phyloP scores from a whole-genome alignment of 1,140 invertebrate genomes.

The Batillaria attramentaria region DNA sequence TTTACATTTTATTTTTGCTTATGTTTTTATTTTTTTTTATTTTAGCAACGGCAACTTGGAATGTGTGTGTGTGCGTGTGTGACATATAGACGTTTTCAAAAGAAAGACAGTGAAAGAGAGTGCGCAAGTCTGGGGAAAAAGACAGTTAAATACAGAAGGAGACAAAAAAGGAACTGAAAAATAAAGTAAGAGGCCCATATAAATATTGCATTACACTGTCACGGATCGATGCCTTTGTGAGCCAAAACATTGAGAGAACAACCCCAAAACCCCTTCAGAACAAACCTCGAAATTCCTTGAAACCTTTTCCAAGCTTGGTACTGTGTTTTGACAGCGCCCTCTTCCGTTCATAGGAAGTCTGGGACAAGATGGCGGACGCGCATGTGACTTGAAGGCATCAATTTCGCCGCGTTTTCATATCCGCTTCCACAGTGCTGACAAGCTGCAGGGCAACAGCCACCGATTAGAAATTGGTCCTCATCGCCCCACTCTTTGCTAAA shows the following conservation, averaged over 20 bases:
- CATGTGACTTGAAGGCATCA: not conserved
- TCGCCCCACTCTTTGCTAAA: conserved; percentile 13
- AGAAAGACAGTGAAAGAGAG: conserved; percentile 1
- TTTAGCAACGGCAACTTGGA: too few relatives aligned
- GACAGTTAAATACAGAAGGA: not conserved
- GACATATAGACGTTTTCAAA: too few relatives aligned
- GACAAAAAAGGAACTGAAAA: not conserved
- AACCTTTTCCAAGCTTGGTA: too few relatives aligned
- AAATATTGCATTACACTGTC: too few relatives aligned
- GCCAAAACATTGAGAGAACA: too few relatives aligned
- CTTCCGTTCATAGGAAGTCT: conserved; percentile 27
- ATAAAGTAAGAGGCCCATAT: too few relatives aligned
- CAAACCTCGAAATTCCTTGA: too few relatives aligned
- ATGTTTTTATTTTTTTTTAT: too few relatives aligned
- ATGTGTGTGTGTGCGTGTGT: not conserved
- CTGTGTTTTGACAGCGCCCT: too few relatives aligned
- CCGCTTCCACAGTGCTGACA: not conserved
- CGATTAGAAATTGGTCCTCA: conserved; percentile 28
- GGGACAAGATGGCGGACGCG: conserved; percentile 19
- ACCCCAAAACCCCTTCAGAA: too few relatives aligned
- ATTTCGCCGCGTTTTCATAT: conserved; percentile 14
- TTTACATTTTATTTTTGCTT: too few relatives aligned
- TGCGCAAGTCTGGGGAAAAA: not conserved
- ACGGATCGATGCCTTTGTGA: too few relatives aligned
- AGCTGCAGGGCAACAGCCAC: not conserved